Conservation (phyloP, 2,797 vertebrate species). For the Petrocephalus sullivani region DNA sequence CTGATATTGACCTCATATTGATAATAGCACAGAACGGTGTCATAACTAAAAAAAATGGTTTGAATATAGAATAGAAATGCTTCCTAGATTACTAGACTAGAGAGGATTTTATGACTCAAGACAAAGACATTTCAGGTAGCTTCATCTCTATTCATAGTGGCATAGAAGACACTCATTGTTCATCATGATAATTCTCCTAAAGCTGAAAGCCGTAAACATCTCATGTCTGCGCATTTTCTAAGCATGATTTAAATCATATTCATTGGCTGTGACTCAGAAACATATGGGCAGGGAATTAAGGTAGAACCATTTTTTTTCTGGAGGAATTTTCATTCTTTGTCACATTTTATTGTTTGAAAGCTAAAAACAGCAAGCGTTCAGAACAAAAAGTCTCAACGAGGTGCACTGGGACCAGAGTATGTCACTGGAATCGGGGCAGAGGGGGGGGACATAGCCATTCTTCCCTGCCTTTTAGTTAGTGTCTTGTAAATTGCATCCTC, state of each 20-base stretch:
- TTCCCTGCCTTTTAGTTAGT: background rate
- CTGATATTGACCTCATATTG: background rate
- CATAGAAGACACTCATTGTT: background rate
- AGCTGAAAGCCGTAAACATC: background rate
- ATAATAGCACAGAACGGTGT: background rate
- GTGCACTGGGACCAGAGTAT: background rate
- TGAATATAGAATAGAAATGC: background rate
- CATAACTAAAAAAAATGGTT: background rate
- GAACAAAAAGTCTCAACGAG: background rate
- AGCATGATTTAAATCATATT: background rate
- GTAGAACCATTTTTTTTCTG: background rate
- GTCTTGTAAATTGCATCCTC: background rate
- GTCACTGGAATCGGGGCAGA: background rate
- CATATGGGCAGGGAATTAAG: background rate
- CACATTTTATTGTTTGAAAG: slow-evolving; percentile 1
- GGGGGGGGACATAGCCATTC: background rate
- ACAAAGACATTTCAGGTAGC: background rate
- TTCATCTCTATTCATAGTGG: background rate
- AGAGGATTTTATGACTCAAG: background rate
- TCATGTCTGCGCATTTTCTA: background rate
- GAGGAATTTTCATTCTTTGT: background rate
- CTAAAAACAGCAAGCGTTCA: background rate
- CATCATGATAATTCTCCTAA: background rate
- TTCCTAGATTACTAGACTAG: background rate
- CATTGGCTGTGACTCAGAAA: background rate